These are phyloP conservation scores for Leucophenga varia DNA, from an alignment of 1,140 invertebrate genomes.

Conservation along the genomic window DNA sequence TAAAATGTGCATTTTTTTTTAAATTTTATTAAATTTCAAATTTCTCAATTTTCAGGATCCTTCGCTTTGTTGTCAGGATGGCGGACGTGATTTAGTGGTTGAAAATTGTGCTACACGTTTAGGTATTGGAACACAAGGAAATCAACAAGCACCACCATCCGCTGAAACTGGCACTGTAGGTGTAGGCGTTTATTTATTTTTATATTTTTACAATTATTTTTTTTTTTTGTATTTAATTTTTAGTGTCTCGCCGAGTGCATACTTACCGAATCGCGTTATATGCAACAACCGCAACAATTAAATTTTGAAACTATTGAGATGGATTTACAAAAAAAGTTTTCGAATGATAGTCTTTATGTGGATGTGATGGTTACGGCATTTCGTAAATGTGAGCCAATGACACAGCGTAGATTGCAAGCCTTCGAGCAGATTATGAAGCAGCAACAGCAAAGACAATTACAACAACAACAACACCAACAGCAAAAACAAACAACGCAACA, in stretches of 20 bases:
- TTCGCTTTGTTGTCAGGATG: conserved; percentile 38
- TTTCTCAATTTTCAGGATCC: conserved; percentile 27
- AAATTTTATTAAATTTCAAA: not conserved
- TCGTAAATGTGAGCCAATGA: conserved; percentile 33
- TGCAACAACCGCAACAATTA: conserved; percentile 25
- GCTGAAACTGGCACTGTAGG: conserved; percentile 39
- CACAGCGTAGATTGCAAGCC: conserved; percentile 26
- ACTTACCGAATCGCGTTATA: conserved; percentile 30
- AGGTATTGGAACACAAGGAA: conserved; percentile 22
- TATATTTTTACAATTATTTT: not conserved
- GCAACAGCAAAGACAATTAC: not conserved
- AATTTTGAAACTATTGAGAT: conserved; percentile 26
- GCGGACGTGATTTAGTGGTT: conserved; percentile 30
- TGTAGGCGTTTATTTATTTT: not conserved
- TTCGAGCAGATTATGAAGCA: conserved; percentile 19
- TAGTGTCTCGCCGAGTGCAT: conserved; percentile 49
- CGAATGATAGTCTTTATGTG: conserved; percentile 37
- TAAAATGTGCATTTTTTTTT: not conserved
- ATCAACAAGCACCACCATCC: conserved; percentile 23
- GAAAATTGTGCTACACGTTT: conserved; percentile 34
- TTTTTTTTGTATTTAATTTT: no score
- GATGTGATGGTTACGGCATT: conserved; percentile 36
- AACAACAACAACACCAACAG: conserved; percentile 10
- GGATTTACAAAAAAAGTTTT: conserved; percentile 31
- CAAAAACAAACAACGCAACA: no score